Conservation (phyloP, 2,113 vertebrate genomes). For the Zapus hudsonius region DNA sequence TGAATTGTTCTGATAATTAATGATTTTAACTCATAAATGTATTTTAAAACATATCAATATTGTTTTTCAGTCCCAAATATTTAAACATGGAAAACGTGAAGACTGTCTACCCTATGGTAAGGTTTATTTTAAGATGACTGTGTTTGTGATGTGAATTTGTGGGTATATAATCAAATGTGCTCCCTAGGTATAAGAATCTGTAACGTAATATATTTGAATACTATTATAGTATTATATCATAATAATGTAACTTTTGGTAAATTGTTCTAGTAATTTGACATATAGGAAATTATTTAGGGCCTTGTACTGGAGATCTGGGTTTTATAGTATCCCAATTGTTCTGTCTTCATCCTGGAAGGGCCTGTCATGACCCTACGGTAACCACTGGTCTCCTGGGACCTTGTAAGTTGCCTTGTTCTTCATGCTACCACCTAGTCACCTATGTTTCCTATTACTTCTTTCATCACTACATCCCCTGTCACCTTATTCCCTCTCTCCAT, state of each 20-base stretch:
- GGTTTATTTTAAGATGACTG: conserved; percentile 50
- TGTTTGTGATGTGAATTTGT: background rate
- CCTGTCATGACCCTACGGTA: background rate
- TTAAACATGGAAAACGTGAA: conserved; percentile 97
- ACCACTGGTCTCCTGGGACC: background rate
- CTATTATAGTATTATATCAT: too few relatives aligned
- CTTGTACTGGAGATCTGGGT: background rate
- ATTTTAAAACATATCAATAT: conserved; percentile 11
- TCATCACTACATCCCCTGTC: background rate
- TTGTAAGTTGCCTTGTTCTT: background rate
- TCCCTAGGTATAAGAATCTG: background rate
- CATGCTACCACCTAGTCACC: accelerated
- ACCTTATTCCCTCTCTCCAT: background rate
- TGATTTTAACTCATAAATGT: conserved; percentile 39
- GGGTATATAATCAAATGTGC: background rate
- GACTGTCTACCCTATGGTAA: conserved; percentile 95
- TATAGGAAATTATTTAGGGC: background rate
- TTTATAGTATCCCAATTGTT: background rate
- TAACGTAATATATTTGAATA: background rate
- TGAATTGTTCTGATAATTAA: background rate
- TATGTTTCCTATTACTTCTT: background rate
- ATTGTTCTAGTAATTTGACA: background rate
- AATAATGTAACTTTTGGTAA: background rate
- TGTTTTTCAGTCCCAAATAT: conserved; percentile 92
- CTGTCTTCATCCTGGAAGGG: background rate